Evolutionary conservation across 2,113 vertebrate species (phyloP).

Genomic region (Leucopsar rothschildi): DNA sequence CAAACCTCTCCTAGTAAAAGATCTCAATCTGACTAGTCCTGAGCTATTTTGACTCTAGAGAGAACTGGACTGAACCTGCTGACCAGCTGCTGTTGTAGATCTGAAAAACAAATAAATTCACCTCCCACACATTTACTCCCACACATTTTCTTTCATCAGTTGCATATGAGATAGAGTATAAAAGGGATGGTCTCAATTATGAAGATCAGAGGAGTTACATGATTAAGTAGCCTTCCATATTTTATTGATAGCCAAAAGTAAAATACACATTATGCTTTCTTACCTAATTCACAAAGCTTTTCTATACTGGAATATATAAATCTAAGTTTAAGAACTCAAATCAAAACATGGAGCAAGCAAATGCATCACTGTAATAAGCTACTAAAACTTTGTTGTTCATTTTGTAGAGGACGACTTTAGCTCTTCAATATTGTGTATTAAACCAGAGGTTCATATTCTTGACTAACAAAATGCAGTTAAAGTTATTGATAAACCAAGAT

Average conservation of each 20-base stretch:
- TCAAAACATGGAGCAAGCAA: background rate
- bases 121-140: background rate
- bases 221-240: background rate
- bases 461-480: background rate
- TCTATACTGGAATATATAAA: background rate
- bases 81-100: background rate
- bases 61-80: background rate
- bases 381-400: background rate
- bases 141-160: slow-evolving; percentile 7
- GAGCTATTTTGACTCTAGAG: background rate
- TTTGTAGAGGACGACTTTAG: background rate
- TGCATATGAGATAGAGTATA: background rate
- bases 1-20: background rate
- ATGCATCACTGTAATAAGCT: background rate
- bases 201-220: background rate
- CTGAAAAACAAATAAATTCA: slow-evolving; percentile 25
- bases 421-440: background rate
- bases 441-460: background rate
- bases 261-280: background rate
- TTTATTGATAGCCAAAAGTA: background rate
- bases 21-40: background rate
- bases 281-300: background rate
- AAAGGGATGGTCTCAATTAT: background rate
- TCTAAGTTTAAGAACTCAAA: background rate
- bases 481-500: background rate